Conservation (phyloP, 2,797 vertebrate genomes). For the Streptopelia turtur region DNA sequence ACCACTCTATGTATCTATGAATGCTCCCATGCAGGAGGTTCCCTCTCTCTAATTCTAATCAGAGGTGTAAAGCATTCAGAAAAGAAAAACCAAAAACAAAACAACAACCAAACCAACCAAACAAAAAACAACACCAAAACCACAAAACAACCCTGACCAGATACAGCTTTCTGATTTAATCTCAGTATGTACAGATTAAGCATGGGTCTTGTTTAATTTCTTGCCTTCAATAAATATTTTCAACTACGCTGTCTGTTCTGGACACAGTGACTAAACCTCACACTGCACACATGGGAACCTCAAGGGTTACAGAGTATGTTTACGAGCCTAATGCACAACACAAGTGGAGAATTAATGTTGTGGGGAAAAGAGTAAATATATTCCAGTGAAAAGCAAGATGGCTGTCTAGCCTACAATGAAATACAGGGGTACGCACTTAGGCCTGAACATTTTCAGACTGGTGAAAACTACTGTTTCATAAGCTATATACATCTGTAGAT, state of each 20-base stretch:
- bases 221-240: neutral
- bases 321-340: neutral
- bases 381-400: neutral
- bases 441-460: neutral
- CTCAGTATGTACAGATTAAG: neutral
- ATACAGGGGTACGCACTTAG: fast-evolving
- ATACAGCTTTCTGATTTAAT: neutral
- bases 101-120: too few relatives aligned
- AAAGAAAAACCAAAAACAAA: neutral
- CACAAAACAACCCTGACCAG: neutral
- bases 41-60: neutral
- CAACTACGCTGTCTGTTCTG: neutral
- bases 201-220: neutral
- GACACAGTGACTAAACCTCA: neutral
- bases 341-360: neutral
- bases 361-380: neutral
- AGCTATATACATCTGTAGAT: neutral
- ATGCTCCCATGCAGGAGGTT: neutral
- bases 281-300: neutral
- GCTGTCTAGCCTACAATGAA: neutral
- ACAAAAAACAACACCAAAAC: too few relatives aligned
- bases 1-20: too few relatives aligned
- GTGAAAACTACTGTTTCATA: neutral
- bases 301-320: neutral
- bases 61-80: neutral